phyloP scores from a whole-genome alignment of 2,113 vertebrate genomes.

The Drymodes brunneopygia region DNA sequence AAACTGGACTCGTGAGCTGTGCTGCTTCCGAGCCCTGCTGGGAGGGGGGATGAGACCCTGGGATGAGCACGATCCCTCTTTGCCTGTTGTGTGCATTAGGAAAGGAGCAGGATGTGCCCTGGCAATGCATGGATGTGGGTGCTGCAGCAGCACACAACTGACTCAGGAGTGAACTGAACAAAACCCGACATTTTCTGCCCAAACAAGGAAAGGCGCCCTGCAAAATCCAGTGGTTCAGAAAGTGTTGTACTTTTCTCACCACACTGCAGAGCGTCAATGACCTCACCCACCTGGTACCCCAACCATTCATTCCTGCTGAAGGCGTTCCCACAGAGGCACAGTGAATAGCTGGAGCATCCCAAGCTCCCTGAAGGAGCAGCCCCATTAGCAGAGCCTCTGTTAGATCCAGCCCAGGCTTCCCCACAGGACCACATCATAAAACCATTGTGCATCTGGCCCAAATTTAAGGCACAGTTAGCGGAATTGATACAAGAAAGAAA shows the following conservation, averaged over 20 bases:
- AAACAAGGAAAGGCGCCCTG: neutral
- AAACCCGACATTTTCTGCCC: neutral
- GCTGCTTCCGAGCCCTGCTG: neutral
- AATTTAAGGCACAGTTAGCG: slow-evolving; percentile 67
- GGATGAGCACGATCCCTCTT: neutral
- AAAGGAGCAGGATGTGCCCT: neutral
- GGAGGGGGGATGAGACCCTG: fast-evolving
- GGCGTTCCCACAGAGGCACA: neutral
- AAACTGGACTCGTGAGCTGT: neutral
- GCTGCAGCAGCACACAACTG: neutral
- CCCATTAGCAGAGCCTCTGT: slow-evolving; percentile 12
- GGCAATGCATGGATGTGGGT: fast-evolving
- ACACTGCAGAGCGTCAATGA: neutral
- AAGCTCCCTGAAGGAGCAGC: neutral
- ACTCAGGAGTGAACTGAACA: neutral
- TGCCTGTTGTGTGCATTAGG: neutral
- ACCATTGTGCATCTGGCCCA: slow-evolving; percentile 63
- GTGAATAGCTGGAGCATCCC: neutral
- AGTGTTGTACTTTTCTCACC: neutral
- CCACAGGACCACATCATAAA: slow-evolving; percentile 68
- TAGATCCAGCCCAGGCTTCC: slow-evolving; percentile 57
- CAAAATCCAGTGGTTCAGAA: neutral
- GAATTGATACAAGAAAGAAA: slow-evolving; percentile 71
- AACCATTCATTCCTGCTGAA: neutral
- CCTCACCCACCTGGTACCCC: neutral